Evolutionary conservation across 2,797 vertebrate species (phyloP).

Genomic region (Telmatherina bonti): DNA sequence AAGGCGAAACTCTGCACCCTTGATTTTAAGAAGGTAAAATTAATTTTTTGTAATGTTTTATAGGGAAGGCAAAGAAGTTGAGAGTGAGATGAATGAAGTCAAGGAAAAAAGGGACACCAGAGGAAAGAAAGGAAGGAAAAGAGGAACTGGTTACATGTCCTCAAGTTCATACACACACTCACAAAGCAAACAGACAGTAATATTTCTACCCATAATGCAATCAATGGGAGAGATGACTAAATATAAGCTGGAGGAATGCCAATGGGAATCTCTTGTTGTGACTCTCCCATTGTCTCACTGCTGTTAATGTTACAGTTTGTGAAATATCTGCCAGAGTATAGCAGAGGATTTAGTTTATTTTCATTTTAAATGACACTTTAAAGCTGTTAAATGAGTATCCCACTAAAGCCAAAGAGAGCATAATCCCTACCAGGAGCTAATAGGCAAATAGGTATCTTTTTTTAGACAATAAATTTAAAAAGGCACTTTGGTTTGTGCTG

Average conservation of each 20-base stretch:
- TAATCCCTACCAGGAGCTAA: background rate
- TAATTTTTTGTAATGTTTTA: conserved; percentile 19
- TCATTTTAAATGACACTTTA: conserved; percentile 10
- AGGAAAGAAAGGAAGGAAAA: conserved; percentile 38
- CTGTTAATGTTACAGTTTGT: conserved; percentile 51
- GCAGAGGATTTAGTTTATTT: conserved; percentile 19
- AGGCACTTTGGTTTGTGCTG: background rate
- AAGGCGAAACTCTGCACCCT: conserved; percentile 93
- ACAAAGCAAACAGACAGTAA: conserved; percentile 53
- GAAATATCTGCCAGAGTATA: conserved; percentile 11
- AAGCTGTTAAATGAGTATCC: conserved; percentile 1
- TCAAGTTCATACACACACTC: conserved; percentile 28
- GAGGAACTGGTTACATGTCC: conserved; percentile 47
- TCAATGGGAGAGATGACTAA: conserved; percentile 74
- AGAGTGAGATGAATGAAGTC: conserved; percentile 47
- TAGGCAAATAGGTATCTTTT: background rate
- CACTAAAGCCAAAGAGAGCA: background rate
- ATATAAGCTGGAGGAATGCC: conserved; percentile 78
- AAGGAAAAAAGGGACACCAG: conserved; percentile 34
- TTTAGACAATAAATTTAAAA: background rate
- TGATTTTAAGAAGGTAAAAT: conserved; percentile 91
- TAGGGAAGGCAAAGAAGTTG: conserved; percentile 13
- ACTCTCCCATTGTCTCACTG: conserved; percentile 70
- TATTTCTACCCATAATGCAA: conserved; percentile 55
- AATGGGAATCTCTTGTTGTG: conserved; percentile 77